Base-by-base conservation (phyloP, 2,113 vertebrate genomes). In the Labrus mixtus region DNA sequence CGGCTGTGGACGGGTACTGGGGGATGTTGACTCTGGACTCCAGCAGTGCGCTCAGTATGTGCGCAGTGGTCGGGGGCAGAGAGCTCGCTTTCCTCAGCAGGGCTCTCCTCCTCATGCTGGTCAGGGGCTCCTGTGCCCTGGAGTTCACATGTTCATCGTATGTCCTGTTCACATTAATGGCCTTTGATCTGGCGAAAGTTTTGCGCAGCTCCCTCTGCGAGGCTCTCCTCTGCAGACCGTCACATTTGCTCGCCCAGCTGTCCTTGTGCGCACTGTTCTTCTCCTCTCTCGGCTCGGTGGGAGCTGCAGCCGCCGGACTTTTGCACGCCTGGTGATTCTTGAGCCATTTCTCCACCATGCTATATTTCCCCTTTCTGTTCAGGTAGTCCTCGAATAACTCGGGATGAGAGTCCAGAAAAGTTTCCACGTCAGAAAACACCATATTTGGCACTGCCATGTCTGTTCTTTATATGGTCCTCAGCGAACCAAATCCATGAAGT, bases 1-100 rank as follows among this genome's bases (percentile, higher is more conserved):
- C 95, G 57, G 97, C 98, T 1, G 96, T 96, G 68, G 97, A 97
- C n/a, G 97, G 96, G 55, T 97, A 99, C 85, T 98, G 97, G 46
- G 98, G 98, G 89, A 98, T 95, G 94, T 95, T 98, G 89, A 99
- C 97, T 69, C 97, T 95, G n/a, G 98, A 99, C 92, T 99, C 98
- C 73, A 99, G 94, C 83, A 99, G 93, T 7, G 97, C 97, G 88
- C 97, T 99, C 81, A 99, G 95, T 78, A 98, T 98, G 93, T 97
- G 97, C 43, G 97, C 96, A 20, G 97, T 97, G 79, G 97, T 97
- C 51, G 98, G 97, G 16, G 98, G 97, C 73, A 99, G 88, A 22
- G 98, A 99, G 90, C 98, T 99, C 74, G 97, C 98, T 84, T 99
- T 98, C 77, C 98, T 93, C 82, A 99, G 94, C 79, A 98, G 93